Percentiles rank a stretch among this genome's conserved stretches.
Evolutionary conservation across 1,140 invertebrate species (phyloP).

Genomic region (Limonius californicus): DNA sequence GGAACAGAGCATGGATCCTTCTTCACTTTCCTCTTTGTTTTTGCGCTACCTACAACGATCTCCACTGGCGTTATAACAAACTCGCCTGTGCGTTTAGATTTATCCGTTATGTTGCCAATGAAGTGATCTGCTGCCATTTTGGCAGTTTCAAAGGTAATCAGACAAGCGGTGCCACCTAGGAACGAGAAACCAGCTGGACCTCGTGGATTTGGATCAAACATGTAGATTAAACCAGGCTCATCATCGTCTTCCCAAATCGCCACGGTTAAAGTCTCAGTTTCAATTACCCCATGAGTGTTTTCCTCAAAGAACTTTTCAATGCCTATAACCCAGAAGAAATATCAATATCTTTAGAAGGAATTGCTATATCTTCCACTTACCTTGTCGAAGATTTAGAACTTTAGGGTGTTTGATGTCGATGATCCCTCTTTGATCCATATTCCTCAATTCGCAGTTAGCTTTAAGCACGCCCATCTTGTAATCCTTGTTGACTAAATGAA

Average conservation of each 20-base stretch:
- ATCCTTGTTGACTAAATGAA: constrained; percentile 40
- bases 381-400: constrained; percentile 42
- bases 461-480: constrained; percentile 48
- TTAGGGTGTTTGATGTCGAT: constrained; percentile 46
- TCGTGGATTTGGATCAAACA: constrained; percentile 53
- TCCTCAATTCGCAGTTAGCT: constrained; percentile 48
- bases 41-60: constrained; percentile 36
- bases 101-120: constrained; percentile 24
- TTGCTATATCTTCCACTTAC: constrained; percentile 20
- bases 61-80: constrained; percentile 39
- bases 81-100: constrained; percentile 22
- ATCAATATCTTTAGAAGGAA: background rate
- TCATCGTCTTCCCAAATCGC: constrained; percentile 49
- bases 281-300: constrained; percentile 50
- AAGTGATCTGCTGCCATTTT: constrained; percentile 40
- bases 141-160: constrained; percentile 27
- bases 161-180: constrained; percentile 35
- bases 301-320: constrained; percentile 51
- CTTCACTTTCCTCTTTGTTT: constrained; percentile 21
- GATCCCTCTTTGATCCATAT: constrained; percentile 48
- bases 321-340: too few relatives aligned
- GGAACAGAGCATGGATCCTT: too few relatives aligned
- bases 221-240: constrained; percentile 42
- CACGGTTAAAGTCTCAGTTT: constrained; percentile 47
- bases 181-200: constrained; percentile 48